Evolutionary conservation across 2,113 vertebrate genomes (phyloP), one percentile per base, ranked within the genome.

Genomic region (Silurus meridionalis): DNA sequence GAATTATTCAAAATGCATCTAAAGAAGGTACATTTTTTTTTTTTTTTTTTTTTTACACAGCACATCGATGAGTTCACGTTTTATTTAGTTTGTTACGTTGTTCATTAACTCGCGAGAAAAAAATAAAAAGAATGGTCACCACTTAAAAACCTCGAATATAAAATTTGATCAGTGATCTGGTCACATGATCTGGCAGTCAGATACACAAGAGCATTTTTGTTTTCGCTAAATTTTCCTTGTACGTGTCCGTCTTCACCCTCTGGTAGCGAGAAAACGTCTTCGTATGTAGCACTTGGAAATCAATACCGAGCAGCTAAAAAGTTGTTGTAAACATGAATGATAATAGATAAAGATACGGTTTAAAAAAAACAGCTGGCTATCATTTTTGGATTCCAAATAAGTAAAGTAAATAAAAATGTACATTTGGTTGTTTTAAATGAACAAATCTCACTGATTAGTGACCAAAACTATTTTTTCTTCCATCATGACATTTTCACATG

Each of bases 131-230:
- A 80, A 88, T 87, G 85, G 83, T 55, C 86, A 87, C 83, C 28
- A 84, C 55, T 78, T 83, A 83, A 53, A 91, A 91, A 87, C 86
- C 83, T 87, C 82, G 64, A 87, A 86, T 91, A 91, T 86, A 89
- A 93, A 91, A 93, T 78, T 86, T 80, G 81, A 52, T 92, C 90
- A 93, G 91, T 80, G 90, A 89, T 82, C 83, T 0, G 88, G 89
- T 91, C 87, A 80, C 89, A 80, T 67, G 74, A 90, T 92, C 92
- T 94, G 92, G 93, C 94, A 95, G 94, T 93, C 87, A 89, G 91
- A 83, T 69, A 77, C 64, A 25, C 25, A 37, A 82, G 71, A 82
- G n/a, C n/a, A 71, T 25, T 74, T 37, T 60, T 89, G 72, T 88
- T 80, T 74, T 37, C 37, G 71, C 53, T 55, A 57, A 63, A 50